phyloP scores from a whole-genome alignment of 2,113 vertebrate species.

The Hippocampus abdominalis region DNA sequence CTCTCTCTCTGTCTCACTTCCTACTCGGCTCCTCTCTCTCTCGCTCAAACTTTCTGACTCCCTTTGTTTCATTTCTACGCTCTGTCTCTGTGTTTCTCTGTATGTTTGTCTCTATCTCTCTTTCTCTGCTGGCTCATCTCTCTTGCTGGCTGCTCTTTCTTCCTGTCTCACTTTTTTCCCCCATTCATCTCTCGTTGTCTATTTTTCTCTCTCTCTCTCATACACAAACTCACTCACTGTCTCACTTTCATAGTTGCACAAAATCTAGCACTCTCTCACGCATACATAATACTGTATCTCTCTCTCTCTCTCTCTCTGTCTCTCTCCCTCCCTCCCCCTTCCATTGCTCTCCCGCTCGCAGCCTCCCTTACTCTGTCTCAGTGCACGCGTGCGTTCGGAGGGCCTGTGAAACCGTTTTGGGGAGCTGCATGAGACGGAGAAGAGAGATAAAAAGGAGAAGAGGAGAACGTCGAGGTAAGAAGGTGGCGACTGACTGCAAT shows the following conservation, averaged over 20 bases:
- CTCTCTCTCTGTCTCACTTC: too few relatives aligned
- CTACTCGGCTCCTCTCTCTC: too few relatives aligned
- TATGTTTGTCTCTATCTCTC: background rate
- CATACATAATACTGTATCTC: background rate
- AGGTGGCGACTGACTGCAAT: background rate
- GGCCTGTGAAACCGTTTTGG: constrained; percentile 26
- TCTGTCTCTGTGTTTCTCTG: too few relatives aligned
- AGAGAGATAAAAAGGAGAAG: constrained; percentile 2
- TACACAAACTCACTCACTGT: background rate
- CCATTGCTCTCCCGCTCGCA: constrained; percentile 1
- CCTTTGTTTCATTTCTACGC: too few relatives aligned
- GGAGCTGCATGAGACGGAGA: constrained; percentile 28
- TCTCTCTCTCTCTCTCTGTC: background rate
- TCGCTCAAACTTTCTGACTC: too few relatives aligned
- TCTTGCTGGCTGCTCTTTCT: background rate
- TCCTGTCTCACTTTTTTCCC: background rate
- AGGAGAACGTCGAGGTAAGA: constrained; percentile 44
- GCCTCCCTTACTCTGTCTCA: constrained; percentile 8
- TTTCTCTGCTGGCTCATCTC: background rate
- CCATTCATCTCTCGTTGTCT: background rate
- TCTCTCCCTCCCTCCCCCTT: constrained; percentile 4
- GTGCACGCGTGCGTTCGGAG: constrained; percentile 26
- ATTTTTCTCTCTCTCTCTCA: background rate
- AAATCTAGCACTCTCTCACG: background rate
- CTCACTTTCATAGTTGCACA: background rate